phyloP scores from a whole-genome alignment of 2,888 invertebrate genomes.

The Ametastegia equiseti region DNA sequence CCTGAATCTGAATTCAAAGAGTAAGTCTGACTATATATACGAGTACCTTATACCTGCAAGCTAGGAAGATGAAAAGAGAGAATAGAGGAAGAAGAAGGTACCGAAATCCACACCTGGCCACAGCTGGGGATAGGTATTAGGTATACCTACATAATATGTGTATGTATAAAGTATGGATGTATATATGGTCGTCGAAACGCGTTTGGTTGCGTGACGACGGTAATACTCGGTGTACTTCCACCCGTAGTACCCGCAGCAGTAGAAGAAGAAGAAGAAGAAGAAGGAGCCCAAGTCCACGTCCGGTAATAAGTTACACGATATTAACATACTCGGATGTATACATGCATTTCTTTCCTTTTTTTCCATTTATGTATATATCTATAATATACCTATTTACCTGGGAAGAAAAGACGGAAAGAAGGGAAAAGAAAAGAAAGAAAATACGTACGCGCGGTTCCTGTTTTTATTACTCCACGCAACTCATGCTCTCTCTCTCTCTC shows the following conservation, averaged over 20 bases:
- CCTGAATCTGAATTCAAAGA: too few species aligned
- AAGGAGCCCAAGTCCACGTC: slow-evolving; percentile 43
- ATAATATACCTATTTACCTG: too few species aligned
- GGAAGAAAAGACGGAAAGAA: too few species aligned
- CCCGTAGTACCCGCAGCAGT: slow-evolving; percentile 4
- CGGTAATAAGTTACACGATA: slow-evolving; percentile 39
- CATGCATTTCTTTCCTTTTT: not conserved
- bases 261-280: not conserved
- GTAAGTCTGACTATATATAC: not conserved
- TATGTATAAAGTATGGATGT: not conserved
- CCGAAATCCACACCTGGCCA: slow-evolving; percentile 26
- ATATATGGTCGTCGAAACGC: not conserved
- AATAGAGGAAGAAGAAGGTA: not conserved
- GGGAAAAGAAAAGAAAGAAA: too few species aligned
- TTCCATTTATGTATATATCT: too few species aligned
- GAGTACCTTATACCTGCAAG: not conserved
- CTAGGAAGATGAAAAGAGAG: not conserved
- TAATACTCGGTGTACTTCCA: slow-evolving; percentile 8
- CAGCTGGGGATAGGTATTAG: not conserved
- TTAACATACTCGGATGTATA: slow-evolving; percentile 27
- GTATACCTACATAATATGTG: not conserved
- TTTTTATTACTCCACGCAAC: too few species aligned
- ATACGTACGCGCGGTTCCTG: too few species aligned
- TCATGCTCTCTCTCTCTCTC: too few species aligned
- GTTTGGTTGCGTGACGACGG: slow-evolving; percentile 18